Base-by-base conservation (phyloP, 2,888 invertebrate species). In the Ephialtes manifestator region DNA sequence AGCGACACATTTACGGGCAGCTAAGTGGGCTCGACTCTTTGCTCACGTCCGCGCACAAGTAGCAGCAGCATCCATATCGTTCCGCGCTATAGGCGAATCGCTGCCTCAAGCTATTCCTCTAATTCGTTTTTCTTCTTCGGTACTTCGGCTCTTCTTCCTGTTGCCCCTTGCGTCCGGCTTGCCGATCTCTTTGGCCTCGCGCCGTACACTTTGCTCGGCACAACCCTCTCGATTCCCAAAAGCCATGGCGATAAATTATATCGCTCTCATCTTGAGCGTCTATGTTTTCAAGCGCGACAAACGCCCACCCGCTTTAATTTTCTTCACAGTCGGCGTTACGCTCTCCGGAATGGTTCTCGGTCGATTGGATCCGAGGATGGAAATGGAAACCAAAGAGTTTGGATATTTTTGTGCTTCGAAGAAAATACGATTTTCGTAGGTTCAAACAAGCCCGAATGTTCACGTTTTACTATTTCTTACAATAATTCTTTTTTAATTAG, bases 1-100 rank as follows among this genome's bases (percentile, higher is more conserved):
- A 88, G 90, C 91, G 92, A 93, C 93, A 90, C 91, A 92, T 93
- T 93, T 93, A 93, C 91, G 91, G 92, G 90, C 92, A 90, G 91
- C 93, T 93, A 93, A 93, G 93, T 93, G 93, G 90, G 75, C 82
- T 85, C 76, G 79, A 65, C 80, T 83, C 72, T 79, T 82, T 60
- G 78, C 77, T 82, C 81, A 53, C 74, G 31, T 67, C 28, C 18
- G 58, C 74, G 74, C 10, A 15, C 8, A 58, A 55, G 48, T 28
- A 43, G 43, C 58, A 15, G 35, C 68, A 53, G 70, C 78, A 75
- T 77, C 28, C 48, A 65, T 68, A 72, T 67, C 58, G 82, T 76
- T 79, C 20, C 75, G 79, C 76, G 78, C 85, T 51, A 80, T 76
- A 67, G 82, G 79, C 82, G 79, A 83, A 80, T 76, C 76, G 71